These are phyloP conservation scores for Drosophila cracens DNA, from an alignment of 2,888 invertebrate species.

Conservation along the genomic window DNA sequence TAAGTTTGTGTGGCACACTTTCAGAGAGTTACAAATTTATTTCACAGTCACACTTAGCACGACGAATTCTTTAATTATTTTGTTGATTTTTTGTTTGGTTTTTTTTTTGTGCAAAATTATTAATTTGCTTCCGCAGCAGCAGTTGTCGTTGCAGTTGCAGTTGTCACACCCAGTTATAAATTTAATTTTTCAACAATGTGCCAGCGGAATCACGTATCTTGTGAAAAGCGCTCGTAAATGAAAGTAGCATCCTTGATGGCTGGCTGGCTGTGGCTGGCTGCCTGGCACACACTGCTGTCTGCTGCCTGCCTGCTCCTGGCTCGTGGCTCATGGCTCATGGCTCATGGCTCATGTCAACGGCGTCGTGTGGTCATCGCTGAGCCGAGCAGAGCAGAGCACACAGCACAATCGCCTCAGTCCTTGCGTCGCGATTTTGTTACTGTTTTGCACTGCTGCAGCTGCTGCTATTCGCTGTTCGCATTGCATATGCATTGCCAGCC, in stretches of 20 bases:
- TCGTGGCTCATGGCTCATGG: constrained; percentile 12
- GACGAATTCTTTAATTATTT: constrained; percentile 18
- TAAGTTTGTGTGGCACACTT: constrained; percentile 33
- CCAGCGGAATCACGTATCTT: constrained; percentile 65
- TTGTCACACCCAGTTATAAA: constrained; percentile 79
- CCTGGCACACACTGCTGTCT: constrained; percentile 70
- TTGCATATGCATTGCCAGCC: constrained; percentile 43
- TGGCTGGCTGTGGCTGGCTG: constrained; percentile 73
- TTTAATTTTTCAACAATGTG: constrained; percentile 73
- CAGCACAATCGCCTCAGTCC: constrained; percentile 25
- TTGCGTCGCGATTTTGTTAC: constrained; percentile 40
- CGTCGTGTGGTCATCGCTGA: constrained; percentile 21
- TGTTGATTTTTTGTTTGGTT: constrained; percentile 18
- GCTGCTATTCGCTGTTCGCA: constrained; percentile 28
- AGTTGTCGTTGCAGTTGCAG: constrained; percentile 37
- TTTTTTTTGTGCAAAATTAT: constrained; percentile 9
- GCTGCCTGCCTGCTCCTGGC: constrained; percentile 22
- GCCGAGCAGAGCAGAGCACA: neutral
- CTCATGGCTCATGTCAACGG: constrained; percentile 25
- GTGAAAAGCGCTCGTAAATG: constrained; percentile 64
- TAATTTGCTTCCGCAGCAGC: neutral
- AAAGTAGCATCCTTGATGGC: constrained; percentile 72
- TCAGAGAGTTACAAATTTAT: neutral
- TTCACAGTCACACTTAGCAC: constrained; percentile 8
- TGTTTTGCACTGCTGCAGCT: constrained; percentile 32